Conservation (phyloP, 2,888 invertebrate species). For the Epistrophe eligans region DNA sequence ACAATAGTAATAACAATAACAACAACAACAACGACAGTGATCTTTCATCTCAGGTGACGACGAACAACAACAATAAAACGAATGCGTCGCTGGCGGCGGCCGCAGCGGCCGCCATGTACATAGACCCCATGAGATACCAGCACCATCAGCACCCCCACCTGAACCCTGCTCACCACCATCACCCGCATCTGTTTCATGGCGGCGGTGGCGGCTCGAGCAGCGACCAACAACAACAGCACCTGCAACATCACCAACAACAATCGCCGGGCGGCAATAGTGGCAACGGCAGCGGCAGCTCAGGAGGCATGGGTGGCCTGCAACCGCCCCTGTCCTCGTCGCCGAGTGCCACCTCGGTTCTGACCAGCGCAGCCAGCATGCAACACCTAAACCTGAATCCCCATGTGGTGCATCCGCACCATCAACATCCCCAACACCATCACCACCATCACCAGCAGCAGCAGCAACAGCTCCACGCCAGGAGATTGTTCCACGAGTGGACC, state of each 20-base stretch:
- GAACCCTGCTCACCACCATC: constrained; percentile 80
- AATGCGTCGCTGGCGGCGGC: constrained; percentile 83
- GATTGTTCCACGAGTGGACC: constrained; percentile 84
- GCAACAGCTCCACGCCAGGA: constrained; percentile 83
- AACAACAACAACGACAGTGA: constrained; percentile 80
- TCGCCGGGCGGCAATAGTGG: constrained; percentile 77
- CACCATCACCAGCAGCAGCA: constrained; percentile 84
- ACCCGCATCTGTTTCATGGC: constrained; percentile 83
- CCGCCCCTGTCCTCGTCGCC: constrained; percentile 81
- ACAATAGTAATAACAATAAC: constrained; percentile 79
- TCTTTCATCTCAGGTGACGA: constrained; percentile 80
- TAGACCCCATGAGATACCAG: constrained; percentile 84
- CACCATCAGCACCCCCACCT: constrained; percentile 83
- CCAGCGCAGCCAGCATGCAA: constrained; percentile 80
- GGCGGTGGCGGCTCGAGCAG: constrained; percentile 77
- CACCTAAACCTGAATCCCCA: constrained; percentile 83
- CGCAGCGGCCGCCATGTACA: constrained; percentile 84
- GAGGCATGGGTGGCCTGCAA: constrained; percentile 81
- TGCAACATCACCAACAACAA: constrained; percentile 80
- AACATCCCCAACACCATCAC: constrained; percentile 83
- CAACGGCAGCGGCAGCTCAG: constrained; percentile 70
- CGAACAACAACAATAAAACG: constrained; percentile 79
- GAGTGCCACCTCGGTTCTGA: constrained; percentile 81
- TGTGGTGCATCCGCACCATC: constrained; percentile 82
- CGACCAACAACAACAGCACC: constrained; percentile 80